Evolutionary conservation across 2,797 vertebrate genomes (phyloP), one percentile per base, ranked within the genome.

Genomic region (Molothrus ater): DNA sequence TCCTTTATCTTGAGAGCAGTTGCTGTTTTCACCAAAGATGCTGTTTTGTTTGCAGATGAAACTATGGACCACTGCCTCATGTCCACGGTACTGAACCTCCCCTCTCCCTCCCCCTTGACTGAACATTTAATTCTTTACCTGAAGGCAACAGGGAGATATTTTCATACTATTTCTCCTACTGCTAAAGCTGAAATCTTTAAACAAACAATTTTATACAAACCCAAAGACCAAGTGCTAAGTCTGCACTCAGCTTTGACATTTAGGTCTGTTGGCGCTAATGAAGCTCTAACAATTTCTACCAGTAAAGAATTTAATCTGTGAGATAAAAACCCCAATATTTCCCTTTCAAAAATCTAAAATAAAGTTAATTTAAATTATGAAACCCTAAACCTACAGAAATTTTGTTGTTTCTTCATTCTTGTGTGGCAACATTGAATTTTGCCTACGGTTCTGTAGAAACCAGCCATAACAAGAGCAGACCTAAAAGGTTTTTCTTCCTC

Each of bases 11-110:
- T 99, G 97, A 97, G 98, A 80, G 99, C 98, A 47, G 98, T 98
- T 31, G 98, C 99, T 3, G 98, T 99, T 38, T 99, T 99, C 96
- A 98, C 98, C 75, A 99, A 99, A 96, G 99, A 99, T 69, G 96
- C 98, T 0, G 98, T 99, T 92, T 95, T 99, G 82, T 99, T 99
- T 93, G 97, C 98, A 4, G 99, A 99, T 68, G 98, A 99, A 95
- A 98, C 97, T 7, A 96, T 98, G 97, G 98, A 99, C 94, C 98
- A 99, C 96, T 99, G 99, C 97, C 98, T 97, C 11, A 97, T 99
- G 96, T 99, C 99, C 65, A 98, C 98, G 68, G 99, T 99, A 97
- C 36, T 57, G 34, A 64, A 7, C 25, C 13, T 51, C 10, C 7
- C 14, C 16, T 31, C 28, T 32, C 21, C 28, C 17, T n/a, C 54